Percentiles rank a stretch among this genome's conserved stretches.
phyloP scores from a whole-genome alignment of 2,888 invertebrate species.

The Pollenia griseotomentosa region DNA sequence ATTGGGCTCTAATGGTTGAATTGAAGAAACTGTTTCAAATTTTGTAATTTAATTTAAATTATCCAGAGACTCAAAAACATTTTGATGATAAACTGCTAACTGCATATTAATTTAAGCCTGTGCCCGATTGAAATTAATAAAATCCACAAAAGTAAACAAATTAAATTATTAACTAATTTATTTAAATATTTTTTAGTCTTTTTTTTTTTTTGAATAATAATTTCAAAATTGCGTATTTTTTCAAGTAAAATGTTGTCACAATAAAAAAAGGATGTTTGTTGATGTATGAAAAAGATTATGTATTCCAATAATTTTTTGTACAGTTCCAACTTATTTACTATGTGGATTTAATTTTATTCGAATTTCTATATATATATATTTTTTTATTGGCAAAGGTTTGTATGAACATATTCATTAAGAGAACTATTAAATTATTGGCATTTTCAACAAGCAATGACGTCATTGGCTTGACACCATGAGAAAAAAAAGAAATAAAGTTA shows the following conservation, averaged over 20 bases:
- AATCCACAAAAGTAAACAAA: background rate
- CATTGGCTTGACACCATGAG: background rate
- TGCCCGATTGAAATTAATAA: background rate
- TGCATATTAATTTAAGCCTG: constrained; percentile 20
- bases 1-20: constrained; percentile 99
- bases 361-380: background rate
- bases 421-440: constrained; percentile 5
- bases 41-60: constrained; percentile 86
- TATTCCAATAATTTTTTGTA: background rate
- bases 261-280: constrained; percentile 44
- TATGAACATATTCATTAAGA: background rate
- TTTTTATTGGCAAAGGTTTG: constrained; percentile 5
- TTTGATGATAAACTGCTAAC: constrained; percentile 15
- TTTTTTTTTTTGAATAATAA: constrained; percentile 7
- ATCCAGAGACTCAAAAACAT: constrained; percentile 31
- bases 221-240: constrained; percentile 35
- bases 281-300: constrained; percentile 38
- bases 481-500: constrained; percentile 9
- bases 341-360: background rate
- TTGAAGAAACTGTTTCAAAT: constrained; percentile 98
- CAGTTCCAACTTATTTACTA: background rate
- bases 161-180: constrained; percentile 30
- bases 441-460: constrained; percentile 46
- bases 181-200: background rate
- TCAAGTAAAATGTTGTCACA: constrained; percentile 39